Base-by-base conservation (phyloP, 2,797 vertebrate genomes). In the Sternotherus odoratus region DNA sequence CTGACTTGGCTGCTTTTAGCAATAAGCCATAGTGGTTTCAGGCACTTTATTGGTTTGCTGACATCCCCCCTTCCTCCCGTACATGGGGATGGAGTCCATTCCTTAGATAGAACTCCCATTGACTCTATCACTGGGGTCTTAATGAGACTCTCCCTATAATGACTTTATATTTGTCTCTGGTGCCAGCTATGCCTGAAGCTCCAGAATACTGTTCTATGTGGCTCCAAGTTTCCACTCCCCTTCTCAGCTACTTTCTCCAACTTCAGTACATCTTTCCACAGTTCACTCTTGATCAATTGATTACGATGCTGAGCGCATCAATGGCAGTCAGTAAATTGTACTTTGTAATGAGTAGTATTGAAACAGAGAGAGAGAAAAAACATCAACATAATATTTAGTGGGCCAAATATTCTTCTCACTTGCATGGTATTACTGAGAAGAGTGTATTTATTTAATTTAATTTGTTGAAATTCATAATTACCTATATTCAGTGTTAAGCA, bases 281-380 rank as follows among this genome's bases (percentile, higher is more conserved):
- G 51, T 72, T 95, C 82, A 88, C 69, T 51, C 49, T 95, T 94
- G 91, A 85, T 87, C 92, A n/a, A 82, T 85, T 90, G 78, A 95
- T 96, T 95, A 53, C 60, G 91, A 48, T 2, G 0, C 48, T 83
- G 53, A 93, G 50, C 1, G 0, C 30, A 66, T 1, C 88, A 3
- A 78, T 85, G 75, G 46, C 78, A 92, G 74, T 92, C 60, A 46
- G 86, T 30, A 77, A 87, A 93, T 77, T 92, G 95, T 85, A 23
- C 16, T 85, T 92, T 72, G 26, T 91, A 95, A 95, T 96, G 94
- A 95, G 17, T 46, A 63, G 2, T 30, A 63, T 46, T 80, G 80
- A 54, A 63, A 95, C 24, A 72, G 36, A 92, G 33, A 0, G 0
- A 75, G 69, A 63, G 46, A 85, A 30, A 74, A 57, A 89, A 50